These are phyloP conservation scores for Eremophila alpestris DNA, from an alignment of 2,797 vertebrate species.

Conservation along the genomic window DNA sequence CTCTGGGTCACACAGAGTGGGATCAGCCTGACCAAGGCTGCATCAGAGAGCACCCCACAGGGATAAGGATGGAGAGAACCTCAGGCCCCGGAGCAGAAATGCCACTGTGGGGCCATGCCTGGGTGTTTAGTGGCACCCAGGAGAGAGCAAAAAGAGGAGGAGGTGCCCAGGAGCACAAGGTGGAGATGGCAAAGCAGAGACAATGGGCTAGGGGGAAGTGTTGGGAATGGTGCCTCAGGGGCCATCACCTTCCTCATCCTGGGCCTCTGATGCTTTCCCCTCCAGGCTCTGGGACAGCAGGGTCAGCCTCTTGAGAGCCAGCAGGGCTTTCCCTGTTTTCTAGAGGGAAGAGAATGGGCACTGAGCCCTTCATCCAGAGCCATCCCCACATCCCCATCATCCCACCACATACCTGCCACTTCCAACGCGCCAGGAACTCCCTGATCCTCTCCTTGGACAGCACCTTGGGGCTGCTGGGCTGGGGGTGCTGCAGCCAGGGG, in stretches of 20 bases:
- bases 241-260: conserved; percentile 69
- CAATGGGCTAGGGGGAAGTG: fast-evolving
- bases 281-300: conserved; percentile 77
- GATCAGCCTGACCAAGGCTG: fast-evolving
- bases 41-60: not conserved
- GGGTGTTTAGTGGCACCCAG: not conserved
- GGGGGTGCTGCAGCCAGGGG: conserved; percentile 80
- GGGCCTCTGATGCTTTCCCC: not conserved
- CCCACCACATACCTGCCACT: conserved; percentile 84
- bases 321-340: conserved; percentile 84
- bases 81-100: not conserved
- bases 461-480: conserved; percentile 59
- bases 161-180: not conserved
- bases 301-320: conserved; percentile 87
- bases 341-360: not conserved
- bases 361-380: not conserved
- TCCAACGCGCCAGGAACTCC: conserved; percentile 83
- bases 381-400: fast-evolving
- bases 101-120: fast-evolving
- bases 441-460: conserved; percentile 88
- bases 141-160: not conserved
- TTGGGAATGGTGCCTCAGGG: not conserved
- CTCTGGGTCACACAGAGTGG: not conserved
- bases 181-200: not conserved
- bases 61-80: not conserved